phyloP scores from a whole-genome alignment of 1,140 invertebrate species.

The Mycetomoellerius zeteki region DNA sequence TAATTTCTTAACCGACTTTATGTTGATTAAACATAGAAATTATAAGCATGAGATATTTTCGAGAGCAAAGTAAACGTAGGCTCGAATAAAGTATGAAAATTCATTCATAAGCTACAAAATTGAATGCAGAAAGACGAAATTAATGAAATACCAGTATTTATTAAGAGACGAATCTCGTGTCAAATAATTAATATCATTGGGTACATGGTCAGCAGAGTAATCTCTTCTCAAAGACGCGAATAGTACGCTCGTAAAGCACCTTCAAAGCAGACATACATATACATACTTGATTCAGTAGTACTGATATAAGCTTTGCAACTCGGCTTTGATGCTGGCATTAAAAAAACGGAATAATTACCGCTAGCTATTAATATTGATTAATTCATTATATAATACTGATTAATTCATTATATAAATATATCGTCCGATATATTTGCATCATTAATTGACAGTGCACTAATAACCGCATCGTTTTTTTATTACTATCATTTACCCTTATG shows the following conservation, averaged over 20 bases:
- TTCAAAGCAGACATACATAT: conserved; percentile 34
- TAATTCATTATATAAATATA: conserved; percentile 10
- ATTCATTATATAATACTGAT: conserved; percentile 2
- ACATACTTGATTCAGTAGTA: background rate
- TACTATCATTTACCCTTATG: no score
- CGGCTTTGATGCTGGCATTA: background rate
- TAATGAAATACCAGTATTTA: conserved; percentile 30
- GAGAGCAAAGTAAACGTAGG: conserved; percentile 13
- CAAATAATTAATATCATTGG: conserved; percentile 34
- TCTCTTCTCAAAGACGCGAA: conserved; percentile 35
- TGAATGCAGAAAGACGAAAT: conserved; percentile 12
- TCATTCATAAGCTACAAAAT: background rate
- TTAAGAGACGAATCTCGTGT: conserved; percentile 21
- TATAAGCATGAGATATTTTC: conserved; percentile 37
- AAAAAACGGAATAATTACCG: conserved; percentile 22
- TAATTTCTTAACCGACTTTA: background rate
- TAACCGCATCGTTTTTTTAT: no score
- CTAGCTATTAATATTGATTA: conserved; percentile 18
- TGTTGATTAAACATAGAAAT: conserved; percentile 52
- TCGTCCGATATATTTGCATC: background rate
- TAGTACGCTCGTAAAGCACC: background rate
- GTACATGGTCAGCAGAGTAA: background rate
- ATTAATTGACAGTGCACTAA: background rate
- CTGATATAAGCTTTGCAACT: background rate
- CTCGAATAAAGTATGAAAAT: background rate